A percentile compares a stretch with the other conserved stretches of the same genome.
phyloP scores from a whole-genome alignment of 2,888 invertebrate species.

The Ceraclea dissimilis region DNA sequence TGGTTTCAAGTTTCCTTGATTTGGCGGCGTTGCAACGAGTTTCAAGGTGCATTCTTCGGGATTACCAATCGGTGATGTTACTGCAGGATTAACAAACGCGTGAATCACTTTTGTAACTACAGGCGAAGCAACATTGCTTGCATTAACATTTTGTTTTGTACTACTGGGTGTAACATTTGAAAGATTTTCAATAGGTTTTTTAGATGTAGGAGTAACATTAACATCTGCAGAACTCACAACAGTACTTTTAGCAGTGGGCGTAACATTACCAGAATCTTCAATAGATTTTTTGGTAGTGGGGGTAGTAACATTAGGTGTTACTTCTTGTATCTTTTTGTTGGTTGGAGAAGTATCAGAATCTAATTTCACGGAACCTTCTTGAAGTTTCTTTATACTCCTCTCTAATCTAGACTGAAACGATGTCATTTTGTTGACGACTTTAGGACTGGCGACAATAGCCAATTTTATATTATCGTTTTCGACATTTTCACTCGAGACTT shows the following conservation, averaged over 20 bases:
- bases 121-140: background rate
- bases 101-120: background rate
- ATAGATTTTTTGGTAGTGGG: background rate
- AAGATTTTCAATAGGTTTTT: background rate
- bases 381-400: slow-evolving; percentile 15
- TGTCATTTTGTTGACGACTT: slow-evolving; percentile 7
- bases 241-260: background rate
- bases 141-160: background rate
- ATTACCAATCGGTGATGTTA: background rate
- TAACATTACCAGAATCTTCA: background rate
- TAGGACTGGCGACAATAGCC: slow-evolving; percentile 6
- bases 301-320: background rate
- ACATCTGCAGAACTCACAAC: background rate
- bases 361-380: slow-evolving; percentile 2
- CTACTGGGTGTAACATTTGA: background rate
- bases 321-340: background rate
- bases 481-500: slow-evolving; percentile 3
- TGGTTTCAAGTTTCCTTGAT: background rate
- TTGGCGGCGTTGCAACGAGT: background rate
- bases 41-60: background rate
- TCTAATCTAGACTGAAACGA: slow-evolving; percentile 14
- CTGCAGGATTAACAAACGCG: background rate
- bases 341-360: background rate
- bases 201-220: background rate
- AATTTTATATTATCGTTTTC: slow-evolving; percentile 14